These are phyloP conservation scores for Sinocyclocheilus anophthalmus DNA, from an alignment of 2,113 vertebrate species.

Conservation along the genomic window DNA sequence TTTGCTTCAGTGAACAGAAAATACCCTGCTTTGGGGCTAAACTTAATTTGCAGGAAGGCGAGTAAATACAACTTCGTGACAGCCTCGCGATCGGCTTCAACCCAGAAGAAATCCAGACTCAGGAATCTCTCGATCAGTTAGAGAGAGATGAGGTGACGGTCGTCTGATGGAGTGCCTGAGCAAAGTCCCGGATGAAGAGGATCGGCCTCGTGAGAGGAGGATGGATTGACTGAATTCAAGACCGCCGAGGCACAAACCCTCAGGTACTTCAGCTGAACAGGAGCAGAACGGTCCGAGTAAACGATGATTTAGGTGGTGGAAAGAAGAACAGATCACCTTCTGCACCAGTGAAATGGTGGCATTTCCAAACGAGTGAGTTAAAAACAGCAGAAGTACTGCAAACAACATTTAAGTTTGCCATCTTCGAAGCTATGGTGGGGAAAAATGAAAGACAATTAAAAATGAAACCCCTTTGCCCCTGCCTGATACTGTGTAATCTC, in stretches of 20 bases:
- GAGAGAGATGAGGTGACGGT: neutral
- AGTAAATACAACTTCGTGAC: conserved; percentile 58
- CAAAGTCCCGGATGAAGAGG: conserved; percentile 31
- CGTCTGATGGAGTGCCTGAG: conserved; percentile 10
- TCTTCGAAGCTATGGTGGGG: neutral
- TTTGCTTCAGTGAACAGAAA: neutral
- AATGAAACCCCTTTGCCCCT: neutral
- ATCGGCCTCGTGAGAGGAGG: neutral
- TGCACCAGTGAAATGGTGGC: neutral
- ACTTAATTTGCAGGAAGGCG: conserved; percentile 59
- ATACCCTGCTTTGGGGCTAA: neutral
- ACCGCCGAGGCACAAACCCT: neutral
- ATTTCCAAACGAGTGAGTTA: neutral
- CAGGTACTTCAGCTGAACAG: neutral
- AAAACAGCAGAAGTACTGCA: neutral
- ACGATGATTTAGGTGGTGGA: neutral
- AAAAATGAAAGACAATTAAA: neutral
- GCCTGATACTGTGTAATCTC: neutral
- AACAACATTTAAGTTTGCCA: neutral
- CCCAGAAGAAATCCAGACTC: conserved; percentile 38
- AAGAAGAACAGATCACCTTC: neutral
- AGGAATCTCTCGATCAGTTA: conserved; percentile 46
- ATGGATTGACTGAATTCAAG: neutral
- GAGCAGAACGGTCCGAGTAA: neutral
- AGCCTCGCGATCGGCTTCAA: neutral